phyloP scores from a whole-genome alignment of 2,113 vertebrate genomes.

The Pithys albifrons region DNA sequence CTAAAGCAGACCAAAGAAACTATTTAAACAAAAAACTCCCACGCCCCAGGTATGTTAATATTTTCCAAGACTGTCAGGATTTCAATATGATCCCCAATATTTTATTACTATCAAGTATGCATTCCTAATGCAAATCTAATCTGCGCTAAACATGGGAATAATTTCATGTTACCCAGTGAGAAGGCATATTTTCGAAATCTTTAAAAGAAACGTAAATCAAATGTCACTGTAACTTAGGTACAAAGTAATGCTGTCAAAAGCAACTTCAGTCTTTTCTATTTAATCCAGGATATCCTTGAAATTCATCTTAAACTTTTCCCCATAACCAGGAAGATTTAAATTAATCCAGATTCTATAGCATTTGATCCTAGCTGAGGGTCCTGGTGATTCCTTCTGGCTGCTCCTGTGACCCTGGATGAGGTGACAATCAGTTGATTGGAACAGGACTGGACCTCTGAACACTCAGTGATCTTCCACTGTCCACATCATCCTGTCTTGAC shows the following conservation, averaged over 20 bases:
- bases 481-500: no score
- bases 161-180: not conserved
- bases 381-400: not conserved
- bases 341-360: not conserved
- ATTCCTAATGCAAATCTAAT: not conserved
- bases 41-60: not conserved
- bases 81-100: not conserved
- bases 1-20: constrained; percentile 30
- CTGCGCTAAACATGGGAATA: not conserved
- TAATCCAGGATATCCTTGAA: not conserved
- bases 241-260: not conserved
- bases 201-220: not conserved
- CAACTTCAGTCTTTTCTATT: not conserved
- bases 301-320: not conserved
- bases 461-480: not conserved
- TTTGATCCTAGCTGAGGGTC: not conserved
- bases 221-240: not conserved
- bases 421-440: not conserved
- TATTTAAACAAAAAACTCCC: not conserved
- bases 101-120: not conserved
- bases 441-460: not conserved
- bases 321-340: not conserved
- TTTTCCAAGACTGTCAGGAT: constrained; percentile 10
- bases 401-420: not conserved
- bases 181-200: not conserved